Evolutionary conservation across 2,113 vertebrate species (phyloP).

Genomic region (Pongo abelii): DNA sequence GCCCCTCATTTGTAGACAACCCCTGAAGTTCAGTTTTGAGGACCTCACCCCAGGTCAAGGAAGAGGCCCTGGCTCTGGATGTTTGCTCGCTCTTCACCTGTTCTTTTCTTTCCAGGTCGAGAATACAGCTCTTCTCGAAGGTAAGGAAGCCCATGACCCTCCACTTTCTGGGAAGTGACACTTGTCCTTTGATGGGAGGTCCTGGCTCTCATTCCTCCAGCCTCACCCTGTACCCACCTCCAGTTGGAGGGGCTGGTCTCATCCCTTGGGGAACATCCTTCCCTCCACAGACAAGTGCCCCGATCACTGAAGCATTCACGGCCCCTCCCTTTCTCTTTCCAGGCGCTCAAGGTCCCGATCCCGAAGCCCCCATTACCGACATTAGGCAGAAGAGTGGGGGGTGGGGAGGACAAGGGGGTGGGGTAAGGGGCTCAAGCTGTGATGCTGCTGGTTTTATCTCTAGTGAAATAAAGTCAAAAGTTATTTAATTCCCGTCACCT

Average conservation of each 20-base stretch:
- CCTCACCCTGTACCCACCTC: neutral
- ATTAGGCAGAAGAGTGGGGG: conserved; percentile 52
- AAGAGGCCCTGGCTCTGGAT: too few relatives aligned
- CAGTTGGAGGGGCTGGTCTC: neutral
- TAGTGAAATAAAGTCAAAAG: conserved; percentile 66
- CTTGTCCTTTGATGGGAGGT: neutral
- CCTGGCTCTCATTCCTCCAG: accelerated
- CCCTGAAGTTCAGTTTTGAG: neutral
- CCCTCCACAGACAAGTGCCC: accelerated
- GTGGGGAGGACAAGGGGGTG: neutral
- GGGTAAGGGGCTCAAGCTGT: neutral
- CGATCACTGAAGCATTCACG: neutral
- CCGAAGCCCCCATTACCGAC: conserved; percentile 82
- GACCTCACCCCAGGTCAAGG: neutral
- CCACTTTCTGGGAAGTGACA: neutral
- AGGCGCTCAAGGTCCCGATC: conserved; percentile 82
- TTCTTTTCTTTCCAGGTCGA: conserved; percentile 74
- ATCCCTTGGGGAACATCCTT: neutral
- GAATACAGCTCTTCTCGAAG: conserved; percentile 84
- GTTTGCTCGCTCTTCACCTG: neutral
- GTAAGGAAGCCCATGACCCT: conserved; percentile 52
- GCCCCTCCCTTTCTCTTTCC: neutral
- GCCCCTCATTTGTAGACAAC: neutral
- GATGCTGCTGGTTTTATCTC: conserved; percentile 33
- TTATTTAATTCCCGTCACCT: conserved; percentile 71